Evolutionary conservation across 2,113 vertebrate species (phyloP).

Genomic region (Mormyrus iriodes): DNA sequence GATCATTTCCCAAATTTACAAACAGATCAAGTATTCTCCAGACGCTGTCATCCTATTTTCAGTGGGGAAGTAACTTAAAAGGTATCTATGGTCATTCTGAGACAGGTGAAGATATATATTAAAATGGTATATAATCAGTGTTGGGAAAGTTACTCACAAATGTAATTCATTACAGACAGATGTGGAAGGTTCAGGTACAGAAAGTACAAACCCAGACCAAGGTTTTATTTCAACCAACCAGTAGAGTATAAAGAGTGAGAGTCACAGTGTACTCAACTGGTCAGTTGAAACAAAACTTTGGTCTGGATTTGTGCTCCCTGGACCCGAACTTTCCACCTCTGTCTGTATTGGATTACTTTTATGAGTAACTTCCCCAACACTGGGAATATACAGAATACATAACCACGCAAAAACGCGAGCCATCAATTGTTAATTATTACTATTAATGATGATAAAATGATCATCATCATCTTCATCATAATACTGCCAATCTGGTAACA

Average conservation of each 20-base stretch:
- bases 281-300: neutral
- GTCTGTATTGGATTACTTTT: neutral
- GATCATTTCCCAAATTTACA: neutral
- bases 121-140: neutral
- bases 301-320: neutral
- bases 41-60: neutral
- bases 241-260: no score
- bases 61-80: neutral
- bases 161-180: neutral
- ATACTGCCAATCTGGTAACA: neutral
- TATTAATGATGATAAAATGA: neutral
- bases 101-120: neutral
- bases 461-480: neutral
- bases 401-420: neutral
- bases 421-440: neutral
- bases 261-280: no score
- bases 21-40: neutral
- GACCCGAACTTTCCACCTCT: neutral
- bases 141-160: neutral
- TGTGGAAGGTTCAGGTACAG: neutral
- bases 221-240: neutral
- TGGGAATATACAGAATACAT: neutral
- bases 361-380: neutral
- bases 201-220: neutral
- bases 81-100: neutral